Evolutionary conservation across 2,797 vertebrate genomes (phyloP).

Genomic region (Paedocypris micromegethes): DNA sequence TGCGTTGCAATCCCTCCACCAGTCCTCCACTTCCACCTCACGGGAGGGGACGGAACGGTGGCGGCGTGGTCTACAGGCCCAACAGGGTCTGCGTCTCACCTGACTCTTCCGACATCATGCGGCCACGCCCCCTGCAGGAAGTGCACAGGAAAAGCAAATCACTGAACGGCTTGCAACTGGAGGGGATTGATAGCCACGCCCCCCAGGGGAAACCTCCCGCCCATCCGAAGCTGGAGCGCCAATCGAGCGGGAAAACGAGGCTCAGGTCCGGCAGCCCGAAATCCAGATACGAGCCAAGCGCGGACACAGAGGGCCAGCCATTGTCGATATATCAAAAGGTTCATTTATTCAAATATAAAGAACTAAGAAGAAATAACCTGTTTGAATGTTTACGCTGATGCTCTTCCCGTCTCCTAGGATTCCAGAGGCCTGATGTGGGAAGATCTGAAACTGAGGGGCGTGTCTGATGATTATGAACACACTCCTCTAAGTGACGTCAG

Average conservation of each 20-base stretch:
- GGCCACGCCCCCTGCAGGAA: conserved; percentile 78
- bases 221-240: conserved; percentile 84
- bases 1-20: conserved; percentile 69
- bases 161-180: conserved; percentile 89
- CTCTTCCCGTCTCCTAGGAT: conserved; percentile 52
- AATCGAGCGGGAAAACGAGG: conserved; percentile 70
- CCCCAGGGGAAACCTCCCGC: conserved; percentile 66
- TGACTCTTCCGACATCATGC: conserved; percentile 69
- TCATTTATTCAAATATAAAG: conserved; percentile 16
- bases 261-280: conserved; percentile 72
- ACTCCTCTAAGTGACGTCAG: conserved; percentile 85
- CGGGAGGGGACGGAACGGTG: conserved; percentile 47
- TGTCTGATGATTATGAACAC: conserved; percentile 63
- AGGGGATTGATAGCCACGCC: conserved; percentile 72
- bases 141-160: conserved; percentile 91
- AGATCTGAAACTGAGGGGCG: conserved; percentile 69
- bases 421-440: conserved; percentile 62
- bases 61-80: conserved; percentile 62
- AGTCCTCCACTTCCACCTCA: conserved; percentile 70
- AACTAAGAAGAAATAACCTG: neutral
- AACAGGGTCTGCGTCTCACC: conserved; percentile 62
- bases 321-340: conserved; percentile 68
- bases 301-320: conserved; percentile 74
- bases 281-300: conserved; percentile 62
- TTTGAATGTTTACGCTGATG: neutral